A percentile compares a stretch with the other conserved stretches of the same genome.
Evolutionary conservation across 2,888 invertebrate species (phyloP).

Genomic region (Gisinianus flammeolus): DNA sequence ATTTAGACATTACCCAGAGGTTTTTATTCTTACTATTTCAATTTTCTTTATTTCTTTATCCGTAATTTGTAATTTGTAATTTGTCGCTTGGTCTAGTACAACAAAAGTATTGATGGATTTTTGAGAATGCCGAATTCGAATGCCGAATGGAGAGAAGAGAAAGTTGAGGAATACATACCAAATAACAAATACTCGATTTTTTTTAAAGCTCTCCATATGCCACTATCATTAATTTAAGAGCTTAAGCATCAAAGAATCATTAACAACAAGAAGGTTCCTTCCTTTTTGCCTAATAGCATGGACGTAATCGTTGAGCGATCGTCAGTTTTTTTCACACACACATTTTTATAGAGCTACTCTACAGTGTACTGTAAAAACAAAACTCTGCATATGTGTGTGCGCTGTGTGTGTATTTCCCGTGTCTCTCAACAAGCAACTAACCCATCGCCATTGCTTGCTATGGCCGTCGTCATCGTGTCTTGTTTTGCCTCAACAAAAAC

Average conservation of each 20-base stretch:
- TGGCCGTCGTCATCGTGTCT: too few species aligned
- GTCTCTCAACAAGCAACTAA: background rate
- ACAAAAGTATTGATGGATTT: background rate
- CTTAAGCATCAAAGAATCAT: conserved; percentile 28
- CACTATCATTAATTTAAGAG: conserved; percentile 33
- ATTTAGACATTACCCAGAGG: too few species aligned
- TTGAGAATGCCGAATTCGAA: too few species aligned
- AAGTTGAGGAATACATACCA: background rate
- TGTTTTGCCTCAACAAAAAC: background rate
- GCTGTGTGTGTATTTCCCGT: background rate
- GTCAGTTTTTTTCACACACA: conserved; percentile 20
- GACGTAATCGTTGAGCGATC: conserved; percentile 22
- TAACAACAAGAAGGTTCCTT: conserved; percentile 35
- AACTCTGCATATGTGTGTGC: too few species aligned
- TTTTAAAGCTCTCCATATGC: conserved; percentile 26
- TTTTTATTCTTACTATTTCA: too few species aligned
- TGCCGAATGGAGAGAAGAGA: background rate
- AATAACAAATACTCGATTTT: background rate
- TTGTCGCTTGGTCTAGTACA: background rate
- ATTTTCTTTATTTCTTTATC: too few species aligned
- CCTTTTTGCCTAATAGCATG: conserved; percentile 28
- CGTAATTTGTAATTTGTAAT: too few species aligned
- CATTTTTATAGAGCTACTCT: background rate
- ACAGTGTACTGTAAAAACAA: too few species aligned
- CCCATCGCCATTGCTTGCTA: too few species aligned